Evolutionary conservation across 1,140 invertebrate species (phyloP).

Genomic region (Trachymyrmex septentrionalis): DNA sequence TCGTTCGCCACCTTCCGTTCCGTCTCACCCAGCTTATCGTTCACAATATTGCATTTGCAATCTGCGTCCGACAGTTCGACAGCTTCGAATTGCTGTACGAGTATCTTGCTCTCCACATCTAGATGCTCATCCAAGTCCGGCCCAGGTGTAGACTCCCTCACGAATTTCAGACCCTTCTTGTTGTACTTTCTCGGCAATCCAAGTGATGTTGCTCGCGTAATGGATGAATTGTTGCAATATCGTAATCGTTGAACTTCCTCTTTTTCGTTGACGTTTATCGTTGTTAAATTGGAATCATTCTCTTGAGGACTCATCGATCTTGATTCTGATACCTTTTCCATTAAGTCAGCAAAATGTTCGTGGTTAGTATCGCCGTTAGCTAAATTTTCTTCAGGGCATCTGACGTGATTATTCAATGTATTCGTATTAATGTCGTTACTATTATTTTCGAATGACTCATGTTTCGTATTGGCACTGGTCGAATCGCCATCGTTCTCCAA

Average conservation of each 20-base stretch:
- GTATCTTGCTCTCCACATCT: slow-evolving; percentile 41
- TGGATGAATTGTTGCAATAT: slow-evolving; percentile 24
- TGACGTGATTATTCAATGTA: slow-evolving; percentile 3
- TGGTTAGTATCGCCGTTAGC: slow-evolving; percentile 20
- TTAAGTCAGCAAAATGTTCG: background rate
- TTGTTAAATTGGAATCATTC: background rate
- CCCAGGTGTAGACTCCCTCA: slow-evolving; percentile 81
- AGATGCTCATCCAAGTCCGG: slow-evolving; percentile 72
- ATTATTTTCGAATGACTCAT: slow-evolving; percentile 23
- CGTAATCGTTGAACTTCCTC: slow-evolving; percentile 50
- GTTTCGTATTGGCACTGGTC: slow-evolving; percentile 32
- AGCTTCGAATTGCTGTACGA: slow-evolving; percentile 25
- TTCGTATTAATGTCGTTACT: slow-evolving; percentile 2
- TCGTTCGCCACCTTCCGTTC: background rate
- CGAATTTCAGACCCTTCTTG: slow-evolving; percentile 78
- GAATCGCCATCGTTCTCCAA: slow-evolving; percentile 25
- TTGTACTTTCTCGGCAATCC: slow-evolving; percentile 76
- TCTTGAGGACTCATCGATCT: background rate
- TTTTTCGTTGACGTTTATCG: slow-evolving; percentile 12
- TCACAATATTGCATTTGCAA: slow-evolving; percentile 4
- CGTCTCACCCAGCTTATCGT: slow-evolving; percentile 36
- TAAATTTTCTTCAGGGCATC: slow-evolving; percentile 17
- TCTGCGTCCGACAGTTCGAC: slow-evolving; percentile 60
- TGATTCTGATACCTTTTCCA: background rate
- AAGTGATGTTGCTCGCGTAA: slow-evolving; percentile 26